Evolutionary conservation across 2,113 vertebrate genomes (phyloP).

Genomic region (Clinocottus analis): DNA sequence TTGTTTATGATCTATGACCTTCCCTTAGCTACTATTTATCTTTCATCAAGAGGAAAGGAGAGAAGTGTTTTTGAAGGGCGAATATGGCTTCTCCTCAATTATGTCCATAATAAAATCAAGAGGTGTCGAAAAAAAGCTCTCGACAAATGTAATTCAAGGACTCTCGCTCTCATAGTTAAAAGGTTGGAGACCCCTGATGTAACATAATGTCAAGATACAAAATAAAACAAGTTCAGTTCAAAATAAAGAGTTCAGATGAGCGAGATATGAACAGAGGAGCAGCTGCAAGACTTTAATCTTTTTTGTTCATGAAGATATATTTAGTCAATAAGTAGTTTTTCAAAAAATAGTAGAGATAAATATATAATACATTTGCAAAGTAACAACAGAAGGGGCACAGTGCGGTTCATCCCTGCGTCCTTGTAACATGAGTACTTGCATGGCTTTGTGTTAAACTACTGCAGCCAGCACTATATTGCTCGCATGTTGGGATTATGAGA

Average conservation of each 20-base stretch:
- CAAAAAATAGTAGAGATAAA: neutral
- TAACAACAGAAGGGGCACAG: neutral
- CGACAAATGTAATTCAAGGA: neutral
- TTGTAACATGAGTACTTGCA: neutral
- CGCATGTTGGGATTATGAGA: neutral
- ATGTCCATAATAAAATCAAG: neutral
- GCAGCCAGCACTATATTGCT: too few species aligned
- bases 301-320: neutral
- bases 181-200: neutral
- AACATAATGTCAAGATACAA: slow-evolving; percentile 4
- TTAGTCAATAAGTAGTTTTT: neutral
- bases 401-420: neutral
- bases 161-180: slow-evolving; percentile 7
- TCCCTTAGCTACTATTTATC: neutral
- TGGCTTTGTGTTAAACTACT: too few species aligned
- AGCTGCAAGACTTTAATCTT: neutral
- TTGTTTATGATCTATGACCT: neutral
- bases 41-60: neutral
- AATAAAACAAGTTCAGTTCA: too few species aligned
- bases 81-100: slow-evolving; percentile 7
- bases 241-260: neutral
- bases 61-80: slow-evolving; percentile 7
- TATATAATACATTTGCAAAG: neutral
- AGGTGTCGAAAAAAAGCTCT: neutral
- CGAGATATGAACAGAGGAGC: neutral